Base-by-base conservation (phyloP, 2,888 invertebrate genomes). In the Yponomeuta malinellus region DNA sequence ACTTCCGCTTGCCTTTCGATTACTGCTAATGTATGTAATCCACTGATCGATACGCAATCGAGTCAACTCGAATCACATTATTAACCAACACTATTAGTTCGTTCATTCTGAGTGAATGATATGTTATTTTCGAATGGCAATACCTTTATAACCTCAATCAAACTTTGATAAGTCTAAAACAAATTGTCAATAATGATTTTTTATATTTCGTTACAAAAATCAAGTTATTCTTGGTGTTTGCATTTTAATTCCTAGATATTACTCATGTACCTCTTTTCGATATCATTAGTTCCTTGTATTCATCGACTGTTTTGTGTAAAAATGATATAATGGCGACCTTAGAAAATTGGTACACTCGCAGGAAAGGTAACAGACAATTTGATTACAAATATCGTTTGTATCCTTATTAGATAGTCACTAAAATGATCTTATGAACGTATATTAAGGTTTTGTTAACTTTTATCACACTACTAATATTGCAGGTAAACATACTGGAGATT, bases 401-500 rank as follows among this genome's bases (percentile, higher is more conserved):
- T 43, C 6, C 43, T 8, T 43, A 43, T 43, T 43, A 43, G 43
- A 43, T 43, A 43, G 0, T 5, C 9, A 6, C 6, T 43, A 43
- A 43, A 43, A 43, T 43, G 5, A 43, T 43, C 43, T 43, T 43
- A 43, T 8, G 43, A 43, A 43, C 9, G 43, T 43, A 43, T 43
- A 8, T 43, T 43, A 67, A 1, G 31, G 2, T 31, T n/a, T 31
- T 83, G 81, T 77, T 77, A 68, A 71, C 71, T 29, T 68, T 71
- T 64, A 63, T 43, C 15, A 63, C 12, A 64, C 15, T n/a, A 48
- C n/a, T 31, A 33, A 63, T 48, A 71, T 71, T 71, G 64, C 59
- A 67, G 48, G 70, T 68, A 71, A 69, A 52, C 71, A 69, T 23
- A 93, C 89, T 80, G 95, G 95, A 85, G 95, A 95, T 87, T 93